phyloP scores from a whole-genome alignment of 1,140 invertebrate genomes.

The Drosophila watanabei region DNA sequence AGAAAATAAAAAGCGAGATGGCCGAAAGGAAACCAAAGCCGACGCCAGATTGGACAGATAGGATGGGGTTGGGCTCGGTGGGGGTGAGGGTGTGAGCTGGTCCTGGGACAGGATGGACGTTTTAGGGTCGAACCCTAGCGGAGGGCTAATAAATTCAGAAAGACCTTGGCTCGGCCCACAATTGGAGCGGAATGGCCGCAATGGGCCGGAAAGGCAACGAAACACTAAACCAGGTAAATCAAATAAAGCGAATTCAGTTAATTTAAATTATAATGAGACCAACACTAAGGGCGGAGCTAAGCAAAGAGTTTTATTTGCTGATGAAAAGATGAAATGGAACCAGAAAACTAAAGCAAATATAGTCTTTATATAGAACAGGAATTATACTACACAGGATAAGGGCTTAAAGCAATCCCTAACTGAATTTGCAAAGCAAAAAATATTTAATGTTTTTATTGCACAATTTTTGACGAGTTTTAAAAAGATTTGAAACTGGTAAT shows the following conservation, averaged over 20 bases:
- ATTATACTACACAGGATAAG: background rate
- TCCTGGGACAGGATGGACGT: background rate
- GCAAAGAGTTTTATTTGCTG: slow-evolving; percentile 26
- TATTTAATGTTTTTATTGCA: background rate
- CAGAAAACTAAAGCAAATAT: slow-evolving; percentile 13
- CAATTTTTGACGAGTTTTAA: background rate
- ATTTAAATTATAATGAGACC: slow-evolving; percentile 77
- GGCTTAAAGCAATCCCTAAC: background rate
- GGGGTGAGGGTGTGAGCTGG: background rate
- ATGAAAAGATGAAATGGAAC: slow-evolving; percentile 52
- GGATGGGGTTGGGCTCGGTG: background rate
- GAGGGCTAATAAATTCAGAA: slow-evolving; percentile 73
- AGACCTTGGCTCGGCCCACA: slow-evolving; percentile 43
- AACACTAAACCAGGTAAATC: slow-evolving; percentile 69
- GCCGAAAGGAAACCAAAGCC: slow-evolving; percentile 42
- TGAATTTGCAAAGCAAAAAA: too few species aligned
- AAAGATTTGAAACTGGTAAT: too few species aligned
- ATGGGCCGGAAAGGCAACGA: slow-evolving; percentile 53
- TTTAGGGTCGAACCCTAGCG: slow-evolving; percentile 46
- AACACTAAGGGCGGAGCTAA: background rate
- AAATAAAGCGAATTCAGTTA: slow-evolving; percentile 80
- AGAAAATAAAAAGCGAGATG: slow-evolving; percentile 62
- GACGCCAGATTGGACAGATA: slow-evolving; percentile 20
- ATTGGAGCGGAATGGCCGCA: slow-evolving; percentile 66
- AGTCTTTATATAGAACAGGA: background rate